Conservation (phyloP, 2,113 vertebrate species). For the Sapajus apella region DNA sequence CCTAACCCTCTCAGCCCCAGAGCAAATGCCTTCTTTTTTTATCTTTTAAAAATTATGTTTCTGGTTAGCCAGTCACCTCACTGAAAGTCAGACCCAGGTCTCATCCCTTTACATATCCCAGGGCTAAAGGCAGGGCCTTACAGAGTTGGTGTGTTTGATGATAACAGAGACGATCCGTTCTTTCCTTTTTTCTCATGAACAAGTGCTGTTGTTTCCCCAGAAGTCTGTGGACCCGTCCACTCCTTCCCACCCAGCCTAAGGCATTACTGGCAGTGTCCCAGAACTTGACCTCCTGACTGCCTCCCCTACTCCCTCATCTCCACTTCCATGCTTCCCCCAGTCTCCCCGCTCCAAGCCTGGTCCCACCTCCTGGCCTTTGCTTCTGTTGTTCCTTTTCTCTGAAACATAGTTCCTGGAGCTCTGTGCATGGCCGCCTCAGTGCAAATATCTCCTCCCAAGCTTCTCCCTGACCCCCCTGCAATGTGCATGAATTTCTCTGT, state of each 20-base stretch:
- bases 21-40: background rate
- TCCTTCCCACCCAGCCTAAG: background rate
- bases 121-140: background rate
- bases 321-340: background rate
- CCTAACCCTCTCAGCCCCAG: no score
- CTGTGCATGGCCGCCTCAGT: accelerated
- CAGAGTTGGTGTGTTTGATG: accelerated
- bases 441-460: accelerated
- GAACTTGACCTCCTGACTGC: background rate
- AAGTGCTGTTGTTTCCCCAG: background rate
- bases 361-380: background rate
- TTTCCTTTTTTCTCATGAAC: background rate
- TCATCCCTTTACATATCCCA: background rate
- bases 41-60: background rate
- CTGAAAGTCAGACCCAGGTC: background rate
- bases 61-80: background rate
- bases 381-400: background rate
- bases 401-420: background rate
- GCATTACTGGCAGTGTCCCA: background rate
- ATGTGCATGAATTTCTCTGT: background rate
- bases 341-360: no score
- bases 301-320: background rate
- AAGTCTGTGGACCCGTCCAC: background rate
- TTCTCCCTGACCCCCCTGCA: background rate
- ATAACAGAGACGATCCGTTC: background rate